These are phyloP conservation scores for Trichosurus vulpecula DNA, from an alignment of 2,797 vertebrate genomes.

Conservation along the genomic window DNA sequence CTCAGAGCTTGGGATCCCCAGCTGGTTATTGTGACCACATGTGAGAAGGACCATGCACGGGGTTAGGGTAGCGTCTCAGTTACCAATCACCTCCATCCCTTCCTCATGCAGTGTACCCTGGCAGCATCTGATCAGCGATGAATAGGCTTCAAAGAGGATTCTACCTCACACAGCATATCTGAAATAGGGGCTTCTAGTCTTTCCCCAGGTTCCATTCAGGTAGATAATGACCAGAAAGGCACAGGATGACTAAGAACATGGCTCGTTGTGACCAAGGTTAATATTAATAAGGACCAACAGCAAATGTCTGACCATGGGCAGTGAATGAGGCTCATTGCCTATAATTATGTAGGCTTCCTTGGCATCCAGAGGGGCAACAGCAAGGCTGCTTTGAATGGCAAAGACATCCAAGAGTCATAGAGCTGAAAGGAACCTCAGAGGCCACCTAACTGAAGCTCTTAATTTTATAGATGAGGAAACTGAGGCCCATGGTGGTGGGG, in stretches of 20 bases:
- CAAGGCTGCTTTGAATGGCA: too few species aligned
- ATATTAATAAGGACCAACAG: background rate
- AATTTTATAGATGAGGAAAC: too few species aligned
- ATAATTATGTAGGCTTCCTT: too few species aligned
- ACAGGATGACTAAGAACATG: background rate
- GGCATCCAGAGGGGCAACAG: too few species aligned
- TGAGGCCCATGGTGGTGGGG: too few species aligned
- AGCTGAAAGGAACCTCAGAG: too few species aligned
- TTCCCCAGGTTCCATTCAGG: background rate
- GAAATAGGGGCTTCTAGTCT: background rate
- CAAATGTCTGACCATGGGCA: background rate
- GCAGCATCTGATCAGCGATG: background rate
- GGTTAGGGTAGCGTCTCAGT: background rate
- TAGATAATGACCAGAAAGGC: too few species aligned
- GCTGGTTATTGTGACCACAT: background rate
- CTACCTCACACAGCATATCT: background rate
- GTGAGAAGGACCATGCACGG: background rate
- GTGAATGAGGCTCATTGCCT: background rate
- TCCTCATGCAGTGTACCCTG: background rate
- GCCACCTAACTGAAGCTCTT: too few species aligned
- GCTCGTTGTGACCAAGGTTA: background rate
- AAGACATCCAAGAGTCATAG: too few species aligned
- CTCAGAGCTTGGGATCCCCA: background rate
- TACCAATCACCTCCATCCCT: background rate
- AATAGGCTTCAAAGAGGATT: background rate